Evolutionary conservation across 2,113 vertebrate species (phyloP).

Genomic region (Callionymus lyra): DNA sequence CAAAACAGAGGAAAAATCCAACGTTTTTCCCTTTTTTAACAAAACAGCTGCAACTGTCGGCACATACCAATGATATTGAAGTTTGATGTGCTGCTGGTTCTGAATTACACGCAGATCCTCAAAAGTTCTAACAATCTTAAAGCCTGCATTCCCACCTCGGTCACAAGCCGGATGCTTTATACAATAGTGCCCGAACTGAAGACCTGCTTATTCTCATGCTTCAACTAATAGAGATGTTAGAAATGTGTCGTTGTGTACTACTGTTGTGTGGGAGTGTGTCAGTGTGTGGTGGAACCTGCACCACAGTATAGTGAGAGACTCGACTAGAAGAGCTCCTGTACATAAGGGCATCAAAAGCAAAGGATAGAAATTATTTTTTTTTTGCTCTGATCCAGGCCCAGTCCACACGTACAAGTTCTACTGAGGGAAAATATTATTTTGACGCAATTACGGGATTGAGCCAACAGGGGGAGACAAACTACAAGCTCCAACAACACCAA

Average conservation of each 20-base stretch:
- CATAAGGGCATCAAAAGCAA: slow-evolving; percentile 14
- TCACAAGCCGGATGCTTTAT: slow-evolving; percentile 64
- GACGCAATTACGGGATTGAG: no score
- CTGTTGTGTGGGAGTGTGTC: slow-evolving; percentile 33
- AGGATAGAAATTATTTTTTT: no score
- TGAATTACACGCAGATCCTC: no score
- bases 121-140: slow-evolving; percentile 18
- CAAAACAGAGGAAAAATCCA: neutral
- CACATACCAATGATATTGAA: slow-evolving; percentile 8
- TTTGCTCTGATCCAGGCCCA: neutral
- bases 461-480: neutral
- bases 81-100: no score
- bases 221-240: slow-evolving; percentile 47
- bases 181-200: slow-evolving; percentile 69
- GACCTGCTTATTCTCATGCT: slow-evolving; percentile 68
- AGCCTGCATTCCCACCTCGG: slow-evolving; percentile 54
- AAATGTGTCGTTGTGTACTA: slow-evolving; percentile 46
- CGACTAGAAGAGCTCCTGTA: slow-evolving; percentile 45
- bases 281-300: slow-evolving; percentile 66
- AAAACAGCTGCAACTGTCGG: slow-evolving; percentile 21
- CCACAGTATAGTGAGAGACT: slow-evolving; percentile 63
- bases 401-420: neutral
- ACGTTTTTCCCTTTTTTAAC: slow-evolving; percentile 32
- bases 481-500: neutral
- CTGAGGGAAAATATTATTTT: neutral